Conservation (phyloP, 2,113 vertebrate genomes). For the Lutjanus erythropterus region DNA sequence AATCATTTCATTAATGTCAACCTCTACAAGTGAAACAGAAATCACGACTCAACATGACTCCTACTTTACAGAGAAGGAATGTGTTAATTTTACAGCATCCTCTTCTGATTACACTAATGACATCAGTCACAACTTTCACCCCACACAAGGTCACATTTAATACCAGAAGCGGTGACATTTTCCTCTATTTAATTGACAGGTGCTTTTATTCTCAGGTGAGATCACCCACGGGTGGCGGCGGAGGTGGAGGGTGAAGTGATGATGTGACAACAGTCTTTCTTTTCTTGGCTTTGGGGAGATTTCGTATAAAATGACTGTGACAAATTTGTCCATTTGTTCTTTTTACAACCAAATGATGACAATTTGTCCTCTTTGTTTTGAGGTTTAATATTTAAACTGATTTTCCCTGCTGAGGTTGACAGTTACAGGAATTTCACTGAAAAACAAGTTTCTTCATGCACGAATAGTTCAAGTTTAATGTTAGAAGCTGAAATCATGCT, state of each 20-base stretch:
- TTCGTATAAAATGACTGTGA: background rate
- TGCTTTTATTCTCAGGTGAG: conserved; percentile 21
- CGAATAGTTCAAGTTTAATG: no score
- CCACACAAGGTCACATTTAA: conserved; percentile 9
- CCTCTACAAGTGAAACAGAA: no score
- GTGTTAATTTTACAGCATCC: no score
- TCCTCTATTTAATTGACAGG: conserved; percentile 11
- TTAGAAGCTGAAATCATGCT: background rate
- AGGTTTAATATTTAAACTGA: background rate
- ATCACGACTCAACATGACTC: no score
- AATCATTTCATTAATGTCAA: no score
- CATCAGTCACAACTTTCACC: background rate
- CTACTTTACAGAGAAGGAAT: no score
- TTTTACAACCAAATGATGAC: conserved; percentile 1
- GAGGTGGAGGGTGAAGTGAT: no score
- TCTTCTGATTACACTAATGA: no score
- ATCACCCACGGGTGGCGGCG: background rate
- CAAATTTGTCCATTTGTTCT: background rate
- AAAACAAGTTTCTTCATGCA: no score
- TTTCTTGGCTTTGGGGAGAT: background rate
- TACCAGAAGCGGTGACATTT: no score
- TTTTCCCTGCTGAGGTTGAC: background rate
- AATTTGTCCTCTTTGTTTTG: background rate
- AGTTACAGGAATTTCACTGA: background rate
- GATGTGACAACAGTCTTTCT: conserved; percentile 16